Evolutionary conservation across 2,113 vertebrate species (phyloP), one percentile per base, ranked within the genome.

Genomic region (Heterotilapia buettikoferi): DNA sequence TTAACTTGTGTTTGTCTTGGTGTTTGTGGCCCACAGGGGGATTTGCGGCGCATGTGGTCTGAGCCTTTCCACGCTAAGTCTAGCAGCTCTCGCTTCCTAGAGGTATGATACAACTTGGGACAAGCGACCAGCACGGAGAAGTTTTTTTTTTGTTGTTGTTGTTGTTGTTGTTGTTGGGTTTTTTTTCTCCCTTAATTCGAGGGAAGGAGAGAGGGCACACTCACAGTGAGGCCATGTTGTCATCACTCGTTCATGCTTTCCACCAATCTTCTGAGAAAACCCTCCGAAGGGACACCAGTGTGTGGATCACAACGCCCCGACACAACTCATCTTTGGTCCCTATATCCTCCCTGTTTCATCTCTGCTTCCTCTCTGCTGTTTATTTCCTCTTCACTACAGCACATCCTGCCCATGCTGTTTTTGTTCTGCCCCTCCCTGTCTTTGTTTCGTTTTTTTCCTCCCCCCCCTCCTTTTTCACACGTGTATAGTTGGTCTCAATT

Each of bases 11-110:
- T 84, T 33, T 71, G 52, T 83, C 3, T 36, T 10, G 5, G 31
- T 86, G 29, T 80, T 36, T 93, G 87, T 80, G 87, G 14, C 89
- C 47, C 50, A 7, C 92, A 99, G 99, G 99, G 99, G 26, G 99
- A 99, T 96, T 96, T 99, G 91, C 97, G 99, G 82, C 97, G 99
- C 96, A 99, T 99, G 99, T 99, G 99, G 99, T 99, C 99, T 8
- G 98, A 99, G 96, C 99, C 99, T 18, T 99, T 99, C 96, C 98
- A 99, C 90, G 80, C 98, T 96, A 99, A 99, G 97, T 90, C 98
- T 97, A 98, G 95, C 97, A 98, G 97, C 96, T 97, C 99, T 80
- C 98, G 98, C 29, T 99, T 99, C 97, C 96, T 99, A 96, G 99
- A 99, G 95, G 99, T 99, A 99, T 99, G 99, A 99, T 99, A 97